Evolutionary conservation across 2,888 invertebrate genomes (phyloP), one percentile per base, ranked within the genome.

Genomic region (Caenorhabditis doughertyi): DNA sequence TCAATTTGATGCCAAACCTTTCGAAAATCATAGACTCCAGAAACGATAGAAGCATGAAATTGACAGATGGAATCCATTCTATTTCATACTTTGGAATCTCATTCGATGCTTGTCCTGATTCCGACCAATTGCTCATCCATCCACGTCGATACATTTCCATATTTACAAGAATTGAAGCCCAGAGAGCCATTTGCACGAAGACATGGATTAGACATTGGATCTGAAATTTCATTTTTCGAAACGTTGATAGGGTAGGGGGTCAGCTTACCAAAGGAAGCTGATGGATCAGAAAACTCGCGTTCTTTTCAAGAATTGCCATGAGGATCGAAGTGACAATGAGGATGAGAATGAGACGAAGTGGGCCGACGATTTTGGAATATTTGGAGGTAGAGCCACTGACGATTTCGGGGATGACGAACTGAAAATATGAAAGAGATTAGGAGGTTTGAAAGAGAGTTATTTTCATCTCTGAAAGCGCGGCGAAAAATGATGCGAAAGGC

Each of bases 11-110:
- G n/a, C n/a, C n/a, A n/a, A n/a, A n/a, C n/a, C n/a, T n/a, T n/a
- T n/a, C n/a, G n/a, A n/a, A n/a, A n/a, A n/a, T n/a, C n/a, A n/a
- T n/a, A n/a, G n/a, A n/a, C n/a, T n/a, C n/a, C n/a, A n/a, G n/a
- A n/a, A n/a, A n/a, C n/a, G n/a, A n/a, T n/a, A n/a, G n/a, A n/a
- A n/a, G n/a, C n/a, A n/a, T n/a, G n/a, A n/a, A n/a, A n/a, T n/a
- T n/a, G n/a, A n/a, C n/a, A n/a, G n/a, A n/a, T n/a, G n/a, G n/a
- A n/a, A n/a, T 13, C 76, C 76, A 81, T 76, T 67, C 65, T 18
- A 8, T 1, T 11, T 71, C 65, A 60, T 76, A 81, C 47, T 72
- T 58, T 32, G 81, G 81, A 21, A 71, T 55, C 32, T 73, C 71
- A n/a, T n/a, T n/a, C n/a, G n/a, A n/a, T n/a, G 47, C 0, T 35